Base-by-base conservation (phyloP, 2,888 invertebrate species). In the Habrosyne pyritoides region DNA sequence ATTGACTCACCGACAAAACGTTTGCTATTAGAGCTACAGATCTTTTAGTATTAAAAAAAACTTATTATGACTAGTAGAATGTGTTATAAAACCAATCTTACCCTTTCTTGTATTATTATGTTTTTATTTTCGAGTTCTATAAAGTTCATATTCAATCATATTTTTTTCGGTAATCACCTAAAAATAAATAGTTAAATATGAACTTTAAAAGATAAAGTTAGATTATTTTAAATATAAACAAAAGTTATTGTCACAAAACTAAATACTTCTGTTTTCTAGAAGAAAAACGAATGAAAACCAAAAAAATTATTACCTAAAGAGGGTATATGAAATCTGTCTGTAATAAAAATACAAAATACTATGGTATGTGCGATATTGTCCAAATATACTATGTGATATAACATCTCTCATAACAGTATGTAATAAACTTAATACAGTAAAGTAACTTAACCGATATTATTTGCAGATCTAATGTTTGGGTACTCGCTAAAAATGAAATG, bases 241-340 rank as follows among this genome's bases (percentile, higher is more conserved):
- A 60, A 53, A 60, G 57, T 51, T 56, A 30, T 63, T 61, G 57
- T 62, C 49, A 14, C 36, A 18, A 42, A 36, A 14, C 18, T 5
- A 36, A 14, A n/a, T n/a, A n/a, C n/a, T n/a, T n/a, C n/a, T n/a
- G 6, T 14, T 14, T 36, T 14, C 42, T 18, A 1, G 12, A 42
- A 0, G 33, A 18, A 2, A 5, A 42, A 42, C 18, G 42, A 6
- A 36, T 6, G 36, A 36, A 36, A 36, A 14, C 14, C 42, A 18
- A 18, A 42, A 18, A 42, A 18, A 8, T 1, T 1, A 42, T 5
- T 14, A 8, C 42, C 6, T n/a, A 18, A n/a, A 14, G 2, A 14
- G 2, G 12, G n/a, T 33, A 33, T 33, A n/a, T 33, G 6, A 6
- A 33, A 33, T 33, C n/a, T 33, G 33, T 33, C n/a, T n/a, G n/a